These are phyloP conservation scores for Okapia johnstoni DNA, from an alignment of 2,113 vertebrate species.

Conservation along the genomic window DNA sequence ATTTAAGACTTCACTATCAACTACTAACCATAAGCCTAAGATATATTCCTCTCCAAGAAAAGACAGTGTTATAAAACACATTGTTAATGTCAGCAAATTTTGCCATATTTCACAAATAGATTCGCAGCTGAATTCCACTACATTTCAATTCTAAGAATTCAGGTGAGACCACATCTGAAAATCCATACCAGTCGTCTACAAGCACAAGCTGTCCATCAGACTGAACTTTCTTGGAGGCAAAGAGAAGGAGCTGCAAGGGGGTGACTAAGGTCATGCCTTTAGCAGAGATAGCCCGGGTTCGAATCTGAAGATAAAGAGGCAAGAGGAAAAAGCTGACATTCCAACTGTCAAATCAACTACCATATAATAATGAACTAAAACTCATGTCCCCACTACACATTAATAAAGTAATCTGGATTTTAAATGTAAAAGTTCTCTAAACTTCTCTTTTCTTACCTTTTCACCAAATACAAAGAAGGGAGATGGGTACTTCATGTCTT, in stretches of 20 bases:
- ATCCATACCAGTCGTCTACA: constrained; percentile 92
- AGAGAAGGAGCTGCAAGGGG: constrained; percentile 93
- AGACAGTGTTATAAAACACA: not conserved
- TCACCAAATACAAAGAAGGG: constrained; percentile 97
- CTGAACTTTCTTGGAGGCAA: constrained; percentile 91
- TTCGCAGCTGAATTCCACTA: not conserved
- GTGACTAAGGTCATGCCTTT: constrained; percentile 98
- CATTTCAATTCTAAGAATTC: not conserved
- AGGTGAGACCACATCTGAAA: constrained; percentile 5
- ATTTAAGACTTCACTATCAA: not conserved
- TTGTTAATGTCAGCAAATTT: fast-evolving
- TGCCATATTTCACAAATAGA: not conserved
- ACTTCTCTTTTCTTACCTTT: constrained; percentile 85
- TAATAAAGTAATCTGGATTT: not conserved
- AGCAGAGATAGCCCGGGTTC: constrained; percentile 96
- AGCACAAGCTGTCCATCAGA: constrained; percentile 88
- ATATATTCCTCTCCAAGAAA: not conserved
- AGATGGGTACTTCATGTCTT: constrained; percentile 92
- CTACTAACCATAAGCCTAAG: not conserved
- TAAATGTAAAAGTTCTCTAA: not conserved
- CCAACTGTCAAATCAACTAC: not conserved
- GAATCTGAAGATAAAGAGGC: constrained; percentile 83
- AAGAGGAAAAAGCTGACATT: not conserved
- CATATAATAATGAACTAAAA: not conserved
- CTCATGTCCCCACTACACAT: not conserved